These are phyloP conservation scores for Drosophila murphyi DNA, from an alignment of 1,140 invertebrate genomes.

Conservation along the genomic window DNA sequence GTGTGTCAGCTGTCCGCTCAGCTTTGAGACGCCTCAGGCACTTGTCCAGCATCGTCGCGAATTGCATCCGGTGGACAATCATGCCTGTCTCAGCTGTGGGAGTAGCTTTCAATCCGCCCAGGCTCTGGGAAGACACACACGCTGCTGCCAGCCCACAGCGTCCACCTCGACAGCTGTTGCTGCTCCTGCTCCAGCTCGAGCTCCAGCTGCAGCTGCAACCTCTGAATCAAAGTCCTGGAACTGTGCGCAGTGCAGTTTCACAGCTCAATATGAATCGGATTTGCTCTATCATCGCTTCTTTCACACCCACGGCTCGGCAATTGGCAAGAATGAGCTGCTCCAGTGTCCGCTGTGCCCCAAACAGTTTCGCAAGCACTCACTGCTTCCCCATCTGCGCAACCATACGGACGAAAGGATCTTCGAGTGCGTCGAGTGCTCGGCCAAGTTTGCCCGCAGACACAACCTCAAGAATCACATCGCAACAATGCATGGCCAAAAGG, in stretches of 20 bases:
- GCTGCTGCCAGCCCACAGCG: constrained; percentile 85
- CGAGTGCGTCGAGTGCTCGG: constrained; percentile 86
- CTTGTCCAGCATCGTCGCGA: constrained; percentile 88
- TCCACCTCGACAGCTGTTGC: constrained; percentile 24
- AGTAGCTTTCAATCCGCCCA: constrained; percentile 89
- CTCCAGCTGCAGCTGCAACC: not conserved
- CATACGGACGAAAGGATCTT: constrained; percentile 93
- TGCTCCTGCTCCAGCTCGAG: not conserved
- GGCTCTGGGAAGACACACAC: constrained; percentile 89
- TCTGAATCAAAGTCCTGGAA: constrained; percentile 22
- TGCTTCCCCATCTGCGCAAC: constrained; percentile 89
- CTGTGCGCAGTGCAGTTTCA: constrained; percentile 71
- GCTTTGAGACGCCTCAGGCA: constrained; percentile 85
- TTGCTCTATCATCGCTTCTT: constrained; percentile 73
- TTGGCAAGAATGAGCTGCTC: constrained; percentile 85
- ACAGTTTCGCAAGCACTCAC: constrained; percentile 88
- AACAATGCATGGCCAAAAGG: constrained; percentile 80
- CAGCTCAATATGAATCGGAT: constrained; percentile 67
- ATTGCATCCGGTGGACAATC: constrained; percentile 65
- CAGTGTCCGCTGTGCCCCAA: constrained; percentile 89
- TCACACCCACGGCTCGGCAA: constrained; percentile 71
- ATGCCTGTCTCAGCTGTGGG: constrained; percentile 89
- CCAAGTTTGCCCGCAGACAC: constrained; percentile 88
- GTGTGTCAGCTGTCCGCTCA: constrained; percentile 54
- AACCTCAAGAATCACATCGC: constrained; percentile 86